Percentiles rank a stretch among this genome's conserved stretches.
These are phyloP conservation scores for Neodiprion lecontei DNA, from an alignment of 1,140 invertebrate species.

Conservation along the genomic window DNA sequence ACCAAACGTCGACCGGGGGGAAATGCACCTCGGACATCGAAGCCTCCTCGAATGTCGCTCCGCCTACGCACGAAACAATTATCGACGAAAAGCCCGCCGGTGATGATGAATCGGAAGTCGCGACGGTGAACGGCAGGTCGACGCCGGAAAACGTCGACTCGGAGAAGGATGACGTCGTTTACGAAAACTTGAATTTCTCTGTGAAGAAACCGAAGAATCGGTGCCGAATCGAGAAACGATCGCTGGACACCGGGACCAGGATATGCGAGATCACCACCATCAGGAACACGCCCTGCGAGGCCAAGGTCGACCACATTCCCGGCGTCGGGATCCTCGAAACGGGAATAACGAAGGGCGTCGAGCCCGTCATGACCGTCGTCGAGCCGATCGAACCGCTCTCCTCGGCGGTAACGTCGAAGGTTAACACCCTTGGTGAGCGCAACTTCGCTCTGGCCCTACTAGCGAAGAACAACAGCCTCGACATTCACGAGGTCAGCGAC, in stretches of 20 bases:
- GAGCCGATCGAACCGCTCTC: constrained; percentile 40
- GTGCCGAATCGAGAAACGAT: constrained; percentile 41
- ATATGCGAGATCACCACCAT: constrained; percentile 50
- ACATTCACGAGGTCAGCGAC: constrained; percentile 54
- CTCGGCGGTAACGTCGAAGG: constrained; percentile 25
- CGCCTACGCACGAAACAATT: constrained; percentile 8
- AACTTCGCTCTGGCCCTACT: constrained; percentile 25
- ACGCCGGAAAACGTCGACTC: constrained; percentile 21
- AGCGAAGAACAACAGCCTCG: constrained; percentile 36
- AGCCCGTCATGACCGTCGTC: constrained; percentile 9
- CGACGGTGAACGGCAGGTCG: constrained; percentile 30
- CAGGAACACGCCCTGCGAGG: constrained; percentile 43
- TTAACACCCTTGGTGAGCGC: constrained; percentile 30
- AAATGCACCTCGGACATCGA: constrained; percentile 14
- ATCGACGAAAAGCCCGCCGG: not conserved
- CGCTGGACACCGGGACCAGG: constrained; percentile 27
- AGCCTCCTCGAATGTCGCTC: constrained; percentile 7
- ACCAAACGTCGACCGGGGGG: constrained; percentile 19
- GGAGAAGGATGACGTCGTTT: constrained; percentile 6
- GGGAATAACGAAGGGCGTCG: not conserved
- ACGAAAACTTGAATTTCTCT: not conserved
- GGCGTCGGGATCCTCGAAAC: constrained; percentile 51
- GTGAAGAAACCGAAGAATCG: constrained; percentile 20
- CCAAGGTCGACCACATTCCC: constrained; percentile 44
- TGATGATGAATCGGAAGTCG: constrained; percentile 14